Evolutionary conservation across 2,113 vertebrate species (phyloP), one percentile per base, ranked within the genome.

Genomic region (Vulpes lagopus): DNA sequence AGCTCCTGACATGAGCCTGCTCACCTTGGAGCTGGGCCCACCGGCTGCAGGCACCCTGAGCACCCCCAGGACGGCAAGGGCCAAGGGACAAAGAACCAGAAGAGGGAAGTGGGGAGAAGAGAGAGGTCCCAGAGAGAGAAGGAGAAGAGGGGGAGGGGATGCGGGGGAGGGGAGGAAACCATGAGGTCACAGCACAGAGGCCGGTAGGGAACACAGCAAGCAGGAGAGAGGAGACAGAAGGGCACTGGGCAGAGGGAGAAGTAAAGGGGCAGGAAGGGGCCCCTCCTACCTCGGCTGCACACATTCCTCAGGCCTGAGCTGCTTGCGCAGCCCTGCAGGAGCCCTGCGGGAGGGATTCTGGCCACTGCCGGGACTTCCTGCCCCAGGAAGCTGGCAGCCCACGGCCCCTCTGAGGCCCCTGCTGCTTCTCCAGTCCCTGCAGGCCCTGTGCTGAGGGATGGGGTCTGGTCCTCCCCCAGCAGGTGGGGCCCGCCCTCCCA

Each of bases 1-100:
- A 96, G 97, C 97, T 95, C 97, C 98, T 96, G 93, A 90, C 98
- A 95, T 43, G 43, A 98, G 97, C 97, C 97, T 90, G 10, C 98
- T 98, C 93, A 91, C 92, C 90, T 89, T 78, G 80, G 88, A 92
- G 60, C 79, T 82, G 62, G 82, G 74, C 59, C 71, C 55, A 67
- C 19, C 53, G 35, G 92, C 94, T 71, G 17, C 5, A 19, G 59
- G 32, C 8, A 76, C 38, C 88, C 53, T 19, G 11, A 12, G 57
- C 38, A 83, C 35, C 55, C 76, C 4, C 14, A 23, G 5, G 19
- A 85, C 32, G 32, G 27, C 12, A 62, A 82, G 59, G 14, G 51
- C 25, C 23, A 49, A n/a, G 23, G 65, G 17, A 57, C 78, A 22
- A 14, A 62, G 64, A 67, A 12, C 2, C 43, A 38, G 62, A 64